Conservation (phyloP, 53 echinoderm and acorn worm genomes). For the Mesocentrotus franciscanus region DNA sequence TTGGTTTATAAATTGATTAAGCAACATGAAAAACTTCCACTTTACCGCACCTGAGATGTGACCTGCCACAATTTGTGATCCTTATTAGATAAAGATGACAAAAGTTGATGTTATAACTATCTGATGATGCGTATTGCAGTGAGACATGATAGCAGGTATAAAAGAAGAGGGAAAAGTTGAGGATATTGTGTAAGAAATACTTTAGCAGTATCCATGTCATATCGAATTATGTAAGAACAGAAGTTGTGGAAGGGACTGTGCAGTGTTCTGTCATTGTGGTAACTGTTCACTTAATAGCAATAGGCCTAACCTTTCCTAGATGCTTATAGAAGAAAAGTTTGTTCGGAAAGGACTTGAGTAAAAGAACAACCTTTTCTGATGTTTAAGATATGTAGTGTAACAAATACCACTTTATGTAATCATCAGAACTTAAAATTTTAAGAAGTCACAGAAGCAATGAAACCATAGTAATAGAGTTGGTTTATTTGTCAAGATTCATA, state of each 20-base stretch:
- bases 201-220: not conserved
- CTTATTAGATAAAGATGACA: constrained; percentile 9
- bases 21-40: constrained; percentile 1
- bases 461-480: not conserved
- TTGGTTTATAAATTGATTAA: constrained; percentile 1
- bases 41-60: not conserved
- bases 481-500: too few relatives aligned
- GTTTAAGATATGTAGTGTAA: too few relatives aligned
- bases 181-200: not conserved
- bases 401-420: too few relatives aligned
- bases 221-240: not conserved
- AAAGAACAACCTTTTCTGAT: too few relatives aligned
- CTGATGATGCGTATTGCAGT: not conserved
- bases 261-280: not conserved
- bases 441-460: not conserved
- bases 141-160: not conserved
- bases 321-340: not conserved
- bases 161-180: not conserved
- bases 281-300: not conserved
- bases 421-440: not conserved
- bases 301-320: not conserved
- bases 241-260: not conserved
- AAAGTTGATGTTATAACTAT: constrained; percentile 26
- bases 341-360: not conserved
- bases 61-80: constrained; percentile 28